Conservation (phyloP, 2,888 invertebrate species). For the Pyrrhia umbra region DNA sequence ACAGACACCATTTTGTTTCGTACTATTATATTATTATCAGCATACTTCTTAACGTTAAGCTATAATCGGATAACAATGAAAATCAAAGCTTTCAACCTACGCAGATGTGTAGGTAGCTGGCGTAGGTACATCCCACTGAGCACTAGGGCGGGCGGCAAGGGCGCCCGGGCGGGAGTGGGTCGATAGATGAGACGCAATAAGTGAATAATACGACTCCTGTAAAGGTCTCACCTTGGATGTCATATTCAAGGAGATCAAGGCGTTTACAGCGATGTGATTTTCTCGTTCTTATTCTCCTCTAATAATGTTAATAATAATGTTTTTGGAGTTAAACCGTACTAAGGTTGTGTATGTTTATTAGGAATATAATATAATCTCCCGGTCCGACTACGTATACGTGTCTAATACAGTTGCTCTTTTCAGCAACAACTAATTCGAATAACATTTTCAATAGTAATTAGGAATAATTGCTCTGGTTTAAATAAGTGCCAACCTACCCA, state of each 20-base stretch:
- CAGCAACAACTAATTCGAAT: no score
- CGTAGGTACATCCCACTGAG: background rate
- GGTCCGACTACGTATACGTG: no score
- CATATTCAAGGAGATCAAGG: background rate
- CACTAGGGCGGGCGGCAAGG: conserved; percentile 23
- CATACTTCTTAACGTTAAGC: background rate
- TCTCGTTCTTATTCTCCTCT: background rate
- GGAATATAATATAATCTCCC: no score
- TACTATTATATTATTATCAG: background rate
- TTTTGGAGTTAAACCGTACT: no score
- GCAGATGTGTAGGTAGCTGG: background rate
- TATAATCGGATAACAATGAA: background rate
- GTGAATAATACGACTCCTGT: conserved; percentile 32
- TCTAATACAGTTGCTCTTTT: no score
- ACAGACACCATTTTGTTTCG: no score
- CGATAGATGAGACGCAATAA: conserved; percentile 49
- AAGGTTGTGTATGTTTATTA: no score
- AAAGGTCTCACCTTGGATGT: background rate
- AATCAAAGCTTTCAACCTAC: conserved; percentile 5
- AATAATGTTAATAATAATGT: background rate
- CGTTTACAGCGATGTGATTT: background rate
- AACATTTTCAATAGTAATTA: no score
- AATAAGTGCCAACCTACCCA: no score
- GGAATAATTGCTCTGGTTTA: no score
- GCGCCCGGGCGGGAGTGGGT: conserved; percentile 28